phyloP scores from a whole-genome alignment of 2,888 invertebrate genomes.

The Caenorhabditis sp. region DNA sequence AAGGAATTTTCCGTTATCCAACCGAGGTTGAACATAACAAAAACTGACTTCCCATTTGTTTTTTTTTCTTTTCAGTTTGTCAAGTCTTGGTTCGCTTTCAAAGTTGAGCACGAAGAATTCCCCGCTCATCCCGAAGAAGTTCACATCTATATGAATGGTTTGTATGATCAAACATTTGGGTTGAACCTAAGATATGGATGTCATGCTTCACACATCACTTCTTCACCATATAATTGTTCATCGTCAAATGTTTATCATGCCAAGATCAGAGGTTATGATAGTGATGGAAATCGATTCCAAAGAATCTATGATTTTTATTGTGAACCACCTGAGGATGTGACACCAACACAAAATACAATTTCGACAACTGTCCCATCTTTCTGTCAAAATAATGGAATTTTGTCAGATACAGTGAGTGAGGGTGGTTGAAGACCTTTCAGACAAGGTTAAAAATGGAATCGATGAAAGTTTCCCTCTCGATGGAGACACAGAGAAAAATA shows the following conservation, averaged over 20 bases:
- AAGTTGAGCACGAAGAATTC: slow-evolving; percentile 37
- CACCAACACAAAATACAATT: slow-evolving; percentile 19
- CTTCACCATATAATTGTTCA: slow-evolving; percentile 43
- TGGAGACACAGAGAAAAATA: too few relatives aligned
- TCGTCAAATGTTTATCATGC: slow-evolving; percentile 40
- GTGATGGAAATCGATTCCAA: slow-evolving; percentile 52
- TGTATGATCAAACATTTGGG: slow-evolving; percentile 23
- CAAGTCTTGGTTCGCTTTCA: slow-evolving; percentile 21
- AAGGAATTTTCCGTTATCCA: slow-evolving; percentile 51
- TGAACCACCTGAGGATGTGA: slow-evolving; percentile 23
- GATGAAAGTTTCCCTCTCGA: too few relatives aligned
- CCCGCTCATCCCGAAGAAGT: slow-evolving; percentile 36
- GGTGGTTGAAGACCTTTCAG: not conserved
- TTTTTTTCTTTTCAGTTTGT: slow-evolving; percentile 9
- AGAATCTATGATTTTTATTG: slow-evolving; percentile 58
- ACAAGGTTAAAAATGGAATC: not conserved
- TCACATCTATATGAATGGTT: slow-evolving; percentile 38
- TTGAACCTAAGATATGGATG: slow-evolving; percentile 52
- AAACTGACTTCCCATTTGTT: not conserved
- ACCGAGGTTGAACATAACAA: slow-evolving; percentile 3
- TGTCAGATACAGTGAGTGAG: slow-evolving; percentile 35
- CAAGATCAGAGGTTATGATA: slow-evolving; percentile 50
- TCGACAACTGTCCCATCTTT: slow-evolving; percentile 34
- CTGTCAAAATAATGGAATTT: slow-evolving; percentile 52
- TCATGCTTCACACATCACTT: slow-evolving; percentile 43